These are phyloP conservation scores for Apodemia duryi DNA, from an alignment of 2,888 invertebrate genomes.

Conservation along the genomic window DNA sequence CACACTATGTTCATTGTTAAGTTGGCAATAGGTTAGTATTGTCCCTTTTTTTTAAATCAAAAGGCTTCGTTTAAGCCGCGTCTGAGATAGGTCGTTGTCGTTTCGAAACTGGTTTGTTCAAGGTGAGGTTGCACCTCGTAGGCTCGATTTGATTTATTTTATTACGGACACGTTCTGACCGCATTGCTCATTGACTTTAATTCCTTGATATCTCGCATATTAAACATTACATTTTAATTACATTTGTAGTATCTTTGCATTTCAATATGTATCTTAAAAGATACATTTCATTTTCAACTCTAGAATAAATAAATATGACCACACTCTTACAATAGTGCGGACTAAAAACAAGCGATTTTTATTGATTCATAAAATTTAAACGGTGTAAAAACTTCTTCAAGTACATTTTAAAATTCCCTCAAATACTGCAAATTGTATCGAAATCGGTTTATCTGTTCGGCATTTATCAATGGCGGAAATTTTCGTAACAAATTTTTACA, in stretches of 20 bases:
- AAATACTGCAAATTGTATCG: no score
- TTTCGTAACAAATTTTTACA: no score
- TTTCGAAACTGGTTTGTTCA: conserved; percentile 12
- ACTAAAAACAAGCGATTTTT: no score
- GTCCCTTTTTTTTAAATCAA: background rate
- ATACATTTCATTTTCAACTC: no score
- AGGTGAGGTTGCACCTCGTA: conserved; percentile 1
- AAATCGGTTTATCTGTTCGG: no score
- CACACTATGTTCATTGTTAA: no score
- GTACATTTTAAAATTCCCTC: no score
- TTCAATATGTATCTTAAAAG: background rate
- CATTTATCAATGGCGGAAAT: no score
- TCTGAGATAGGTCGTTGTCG: conserved; percentile 14
- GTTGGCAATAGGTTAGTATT: background rate
- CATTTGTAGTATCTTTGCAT: background rate
- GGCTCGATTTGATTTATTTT: conserved; percentile 5
- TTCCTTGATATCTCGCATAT: background rate
- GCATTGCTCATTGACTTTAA: conserved; percentile 8
- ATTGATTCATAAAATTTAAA: no score
- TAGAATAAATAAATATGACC: no score
- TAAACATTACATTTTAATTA: background rate
- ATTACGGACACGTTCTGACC: conserved; percentile 5
- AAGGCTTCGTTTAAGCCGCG: background rate
- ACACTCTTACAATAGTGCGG: no score
- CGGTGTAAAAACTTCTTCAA: no score